These are phyloP conservation scores for Phycodurus eques DNA, from an alignment of 2,113 vertebrate genomes.

Conservation along the genomic window DNA sequence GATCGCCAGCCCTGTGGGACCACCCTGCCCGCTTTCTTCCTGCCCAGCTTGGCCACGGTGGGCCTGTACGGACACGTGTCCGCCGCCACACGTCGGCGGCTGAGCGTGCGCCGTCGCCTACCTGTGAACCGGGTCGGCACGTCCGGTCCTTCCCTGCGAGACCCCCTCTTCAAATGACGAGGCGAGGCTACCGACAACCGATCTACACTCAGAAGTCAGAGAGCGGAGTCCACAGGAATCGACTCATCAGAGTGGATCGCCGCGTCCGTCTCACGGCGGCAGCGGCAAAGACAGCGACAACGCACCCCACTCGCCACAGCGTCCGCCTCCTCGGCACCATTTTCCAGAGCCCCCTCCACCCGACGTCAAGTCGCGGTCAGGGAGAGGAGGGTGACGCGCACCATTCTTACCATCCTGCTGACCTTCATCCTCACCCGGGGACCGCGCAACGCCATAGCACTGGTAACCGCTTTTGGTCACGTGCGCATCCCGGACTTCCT, in stretches of 20 bases:
- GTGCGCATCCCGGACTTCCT: conserved; percentile 76
- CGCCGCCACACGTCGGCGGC: conserved; percentile 79
- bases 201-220: conserved; percentile 63
- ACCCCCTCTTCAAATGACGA: conserved; percentile 14
- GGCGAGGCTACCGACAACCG: conserved; percentile 18
- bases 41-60: conserved; percentile 88
- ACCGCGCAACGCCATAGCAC: conserved; percentile 90
- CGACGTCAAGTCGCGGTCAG: conserved; percentile 78
- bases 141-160: conserved; percentile 12
- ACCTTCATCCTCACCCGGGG: conserved; percentile 93
- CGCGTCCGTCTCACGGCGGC: conserved; percentile 52
- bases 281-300: neutral
- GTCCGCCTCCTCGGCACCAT: conserved; percentile 73
- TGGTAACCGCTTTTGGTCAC: conserved; percentile 86
- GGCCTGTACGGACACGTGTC: conserved; percentile 88
- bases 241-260: conserved; percentile 8
- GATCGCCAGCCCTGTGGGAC: conserved; percentile 85
- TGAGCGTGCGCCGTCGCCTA: conserved; percentile 63
- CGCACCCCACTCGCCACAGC: neutral
- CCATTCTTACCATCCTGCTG: conserved; percentile 89
- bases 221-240: conserved; percentile 18
- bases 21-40: conserved; percentile 86
- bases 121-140: neutral
- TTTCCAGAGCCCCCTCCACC: conserved; percentile 63
- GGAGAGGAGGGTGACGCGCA: conserved; percentile 89